Evolutionary conservation across 2,888 invertebrate genomes (phyloP).

Genomic region (Atethmia centrago): DNA sequence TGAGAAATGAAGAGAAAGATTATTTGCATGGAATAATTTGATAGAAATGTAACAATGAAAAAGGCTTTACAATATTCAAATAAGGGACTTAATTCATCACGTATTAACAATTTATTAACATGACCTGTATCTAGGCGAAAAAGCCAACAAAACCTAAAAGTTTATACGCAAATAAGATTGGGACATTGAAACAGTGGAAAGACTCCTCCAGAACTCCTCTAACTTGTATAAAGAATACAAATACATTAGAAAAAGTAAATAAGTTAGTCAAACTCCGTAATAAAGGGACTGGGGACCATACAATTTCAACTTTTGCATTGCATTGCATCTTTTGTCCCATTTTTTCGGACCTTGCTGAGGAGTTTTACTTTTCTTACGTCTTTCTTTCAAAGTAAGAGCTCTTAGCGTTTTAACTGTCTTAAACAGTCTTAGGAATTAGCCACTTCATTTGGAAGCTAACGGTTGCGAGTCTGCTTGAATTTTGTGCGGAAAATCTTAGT

Average conservation of each 20-base stretch:
- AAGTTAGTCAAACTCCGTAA: constrained; percentile 51
- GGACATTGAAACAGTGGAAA: constrained; percentile 33
- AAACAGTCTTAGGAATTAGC: constrained; percentile 39
- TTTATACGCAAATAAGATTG: constrained; percentile 45
- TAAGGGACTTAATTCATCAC: neutral
- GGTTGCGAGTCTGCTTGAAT: constrained; percentile 15
- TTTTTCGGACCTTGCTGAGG: neutral
- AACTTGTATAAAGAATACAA: constrained; percentile 47
- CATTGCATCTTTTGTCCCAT: constrained; percentile 30
- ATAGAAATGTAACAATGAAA: neutral
- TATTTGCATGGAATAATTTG: constrained; percentile 19
- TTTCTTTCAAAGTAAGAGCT: constrained; percentile 13
- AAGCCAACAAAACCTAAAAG: constrained; percentile 10
- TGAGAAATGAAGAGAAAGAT: constrained; percentile 47
- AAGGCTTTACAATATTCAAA: neutral
- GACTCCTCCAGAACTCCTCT: constrained; percentile 27
- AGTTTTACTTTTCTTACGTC: constrained; percentile 14
- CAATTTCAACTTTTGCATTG: constrained; percentile 50
- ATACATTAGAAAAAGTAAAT: constrained; percentile 50
- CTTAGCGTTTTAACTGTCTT: constrained; percentile 13
- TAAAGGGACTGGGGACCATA: constrained; percentile 35
- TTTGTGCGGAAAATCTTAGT: constrained; percentile 30
- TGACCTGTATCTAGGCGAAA: neutral
- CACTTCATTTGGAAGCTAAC: constrained; percentile 49
- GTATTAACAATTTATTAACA: neutral